Evolutionary conservation across 2,113 vertebrate genomes (phyloP), one percentile per base, ranked within the genome.

Genomic region (Halichoerus grypus): DNA sequence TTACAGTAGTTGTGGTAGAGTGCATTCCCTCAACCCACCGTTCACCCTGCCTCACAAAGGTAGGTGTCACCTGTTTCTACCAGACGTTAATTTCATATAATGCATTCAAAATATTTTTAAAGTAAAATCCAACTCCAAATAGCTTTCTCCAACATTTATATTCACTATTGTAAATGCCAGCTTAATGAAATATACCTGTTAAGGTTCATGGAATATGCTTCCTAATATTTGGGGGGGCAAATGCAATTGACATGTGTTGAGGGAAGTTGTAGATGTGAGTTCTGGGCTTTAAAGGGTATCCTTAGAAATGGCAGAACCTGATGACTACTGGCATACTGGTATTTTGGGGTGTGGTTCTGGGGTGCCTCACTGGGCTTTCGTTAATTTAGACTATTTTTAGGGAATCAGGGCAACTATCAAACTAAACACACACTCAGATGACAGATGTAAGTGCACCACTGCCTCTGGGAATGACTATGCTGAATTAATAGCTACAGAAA

Each of bases 191-290:
- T 6, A 5, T 0, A 55, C 49, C 74, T 14, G 36, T 19, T 7
- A 21, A 76, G 22, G 42, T 0, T 46, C 72, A 65, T 0, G 1
- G 69, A 33, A 24, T 11, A 9, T 18, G 57, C 22, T 22, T 51
- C 42, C 22, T 74, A 26, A 22, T 16, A 53, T 51, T 55, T 42
- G 28, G 33, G 49, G 63, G 63, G 74, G 26, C 31, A 22, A 71
- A 81, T 0, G 57, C 33, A 49, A 1, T 2, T n/a, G 72, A 53
- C n/a, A 63, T 1, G 21, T 24, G 28, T 1, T 1, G 26, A 39
- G 6, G 59, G 24, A 49, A 26, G 59, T 28, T 5, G 15, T 26
- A 71, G 9, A 19, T 33, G 18, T 31, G 69, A 18, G 19, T 21
- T 13, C 6, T 0, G 39, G 69, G n/a, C 61, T 61, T 42, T 14